Conservation (phyloP, 1,140 invertebrate genomes). For the Batillaria attramentaria region DNA sequence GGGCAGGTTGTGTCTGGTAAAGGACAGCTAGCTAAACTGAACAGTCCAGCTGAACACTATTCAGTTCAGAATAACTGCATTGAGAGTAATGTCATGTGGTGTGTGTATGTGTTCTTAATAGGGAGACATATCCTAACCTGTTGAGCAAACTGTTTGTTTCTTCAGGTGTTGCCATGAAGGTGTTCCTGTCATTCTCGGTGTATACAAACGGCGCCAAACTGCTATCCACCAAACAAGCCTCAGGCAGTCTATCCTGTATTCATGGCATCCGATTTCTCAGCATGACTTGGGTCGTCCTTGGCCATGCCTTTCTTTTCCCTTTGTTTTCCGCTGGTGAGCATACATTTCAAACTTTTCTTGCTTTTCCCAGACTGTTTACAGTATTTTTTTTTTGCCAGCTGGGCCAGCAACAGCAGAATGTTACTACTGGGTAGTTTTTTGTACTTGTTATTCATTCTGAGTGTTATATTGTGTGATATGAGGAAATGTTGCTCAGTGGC, state of each 20-base stretch:
- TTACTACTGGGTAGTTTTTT: no score
- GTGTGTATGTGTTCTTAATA: no score
- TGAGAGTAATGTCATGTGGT: no score
- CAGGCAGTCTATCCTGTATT: constrained; percentile 50
- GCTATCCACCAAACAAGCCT: constrained; percentile 49
- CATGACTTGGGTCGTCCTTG: constrained; percentile 94
- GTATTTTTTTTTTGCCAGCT: neutral
- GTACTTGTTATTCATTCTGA: neutral
- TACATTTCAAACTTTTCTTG: no score
- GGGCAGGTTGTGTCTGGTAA: no score
- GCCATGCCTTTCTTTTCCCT: constrained; percentile 79
- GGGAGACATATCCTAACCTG: no score
- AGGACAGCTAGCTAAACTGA: no score
- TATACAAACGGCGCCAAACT: constrained; percentile 59
- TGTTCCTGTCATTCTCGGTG: constrained; percentile 57
- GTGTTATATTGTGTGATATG: neutral
- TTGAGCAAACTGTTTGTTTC: no score
- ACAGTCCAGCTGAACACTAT: no score
- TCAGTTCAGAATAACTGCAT: no score
- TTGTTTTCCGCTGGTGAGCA: constrained; percentile 72
- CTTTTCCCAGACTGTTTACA: neutral
- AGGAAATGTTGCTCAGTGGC: neutral
- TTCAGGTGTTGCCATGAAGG: constrained; percentile 45
- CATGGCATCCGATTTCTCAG: constrained; percentile 78
- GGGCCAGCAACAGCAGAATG: neutral